Evolutionary conservation across 2,888 invertebrate genomes (phyloP).

Genomic region (Ectemnius lituratus): DNA sequence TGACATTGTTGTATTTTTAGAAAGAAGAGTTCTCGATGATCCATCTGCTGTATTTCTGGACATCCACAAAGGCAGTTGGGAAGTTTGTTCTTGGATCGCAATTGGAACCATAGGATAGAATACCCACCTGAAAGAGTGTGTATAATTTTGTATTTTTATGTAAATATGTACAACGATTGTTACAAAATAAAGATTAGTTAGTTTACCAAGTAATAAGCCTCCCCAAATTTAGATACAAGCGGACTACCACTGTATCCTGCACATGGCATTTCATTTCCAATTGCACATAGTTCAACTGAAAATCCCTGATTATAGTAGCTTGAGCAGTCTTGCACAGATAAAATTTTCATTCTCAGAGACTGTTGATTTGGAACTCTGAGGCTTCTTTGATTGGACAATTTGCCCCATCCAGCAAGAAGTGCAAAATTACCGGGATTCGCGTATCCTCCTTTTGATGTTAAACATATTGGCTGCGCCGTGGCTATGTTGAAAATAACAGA

Average conservation of each 20-base stretch:
- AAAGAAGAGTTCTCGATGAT: conserved; percentile 83
- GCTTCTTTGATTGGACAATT: conserved; percentile 82
- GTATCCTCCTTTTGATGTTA: conserved; percentile 78
- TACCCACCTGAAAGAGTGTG: conserved; percentile 82
- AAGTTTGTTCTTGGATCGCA: conserved; percentile 86
- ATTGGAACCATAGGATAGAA: conserved; percentile 89
- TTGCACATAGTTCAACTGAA: conserved; percentile 85
- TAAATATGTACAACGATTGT: conserved; percentile 12
- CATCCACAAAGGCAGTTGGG: conserved; percentile 88
- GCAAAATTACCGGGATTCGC: conserved; percentile 78
- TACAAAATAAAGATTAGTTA: not conserved
- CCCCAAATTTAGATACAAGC: conserved; percentile 82
- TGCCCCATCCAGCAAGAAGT: conserved; percentile 86
- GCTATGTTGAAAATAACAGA: conserved; percentile 79
- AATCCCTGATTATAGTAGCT: conserved; percentile 82
- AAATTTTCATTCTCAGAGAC: conserved; percentile 83
- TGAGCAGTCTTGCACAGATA: conserved; percentile 83
- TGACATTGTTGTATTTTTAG: conserved; percentile 18
- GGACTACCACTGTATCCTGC: conserved; percentile 90
- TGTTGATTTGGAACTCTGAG: conserved; percentile 78
- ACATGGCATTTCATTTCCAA: conserved; percentile 86
- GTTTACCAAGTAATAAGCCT: conserved; percentile 83
- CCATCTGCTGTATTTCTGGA: conserved; percentile 87
- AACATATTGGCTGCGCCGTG: conserved; percentile 87
- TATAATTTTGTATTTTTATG: conserved; percentile 16